These are phyloP conservation scores for Pediacus dermestoides DNA, from an alignment of 2,888 invertebrate species.

Conservation along the genomic window DNA sequence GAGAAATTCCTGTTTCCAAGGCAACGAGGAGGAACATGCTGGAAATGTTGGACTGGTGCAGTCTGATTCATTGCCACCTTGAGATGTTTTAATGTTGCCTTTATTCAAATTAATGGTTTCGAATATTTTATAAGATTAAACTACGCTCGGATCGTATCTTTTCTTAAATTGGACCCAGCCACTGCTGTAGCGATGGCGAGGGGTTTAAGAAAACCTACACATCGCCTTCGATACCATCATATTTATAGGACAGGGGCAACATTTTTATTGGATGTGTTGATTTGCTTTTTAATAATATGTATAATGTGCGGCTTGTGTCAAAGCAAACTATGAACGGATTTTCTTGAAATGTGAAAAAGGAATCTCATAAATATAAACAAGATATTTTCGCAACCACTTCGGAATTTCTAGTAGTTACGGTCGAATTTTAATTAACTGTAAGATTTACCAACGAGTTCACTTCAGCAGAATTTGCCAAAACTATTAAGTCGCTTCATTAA, in stretches of 20 bases:
- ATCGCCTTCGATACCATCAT: conserved; percentile 26
- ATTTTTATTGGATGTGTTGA: conserved; percentile 11
- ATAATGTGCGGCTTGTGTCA: conserved; percentile 1
- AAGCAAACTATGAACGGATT: too few species aligned
- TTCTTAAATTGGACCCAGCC: conserved; percentile 32
- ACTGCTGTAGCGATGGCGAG: conserved; percentile 12
- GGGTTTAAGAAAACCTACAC: conserved; percentile 15
- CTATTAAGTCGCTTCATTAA: too few species aligned
- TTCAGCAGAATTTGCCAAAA: too few species aligned
- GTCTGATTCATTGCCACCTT: conserved; percentile 51
- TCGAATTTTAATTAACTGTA: too few species aligned
- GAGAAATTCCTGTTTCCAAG: conserved; percentile 46
- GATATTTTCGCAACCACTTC: too few species aligned
- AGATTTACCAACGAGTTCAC: too few species aligned
- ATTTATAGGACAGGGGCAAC: conserved; percentile 19
- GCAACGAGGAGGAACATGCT: conserved; percentile 49
- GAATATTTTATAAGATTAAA: conserved; percentile 49
- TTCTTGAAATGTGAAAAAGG: too few species aligned
- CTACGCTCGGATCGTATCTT: conserved; percentile 43
- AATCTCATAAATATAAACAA: too few species aligned
- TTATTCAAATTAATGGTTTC: conserved; percentile 51
- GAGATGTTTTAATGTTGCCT: conserved; percentile 52
- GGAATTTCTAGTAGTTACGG: too few species aligned
- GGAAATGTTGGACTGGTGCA: conserved; percentile 42
- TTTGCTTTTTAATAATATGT: background rate